Percentiles rank a stretch among this genome's conserved stretches.
phyloP scores from a whole-genome alignment of 2,797 vertebrate species.

The Esox masquinongy region DNA sequence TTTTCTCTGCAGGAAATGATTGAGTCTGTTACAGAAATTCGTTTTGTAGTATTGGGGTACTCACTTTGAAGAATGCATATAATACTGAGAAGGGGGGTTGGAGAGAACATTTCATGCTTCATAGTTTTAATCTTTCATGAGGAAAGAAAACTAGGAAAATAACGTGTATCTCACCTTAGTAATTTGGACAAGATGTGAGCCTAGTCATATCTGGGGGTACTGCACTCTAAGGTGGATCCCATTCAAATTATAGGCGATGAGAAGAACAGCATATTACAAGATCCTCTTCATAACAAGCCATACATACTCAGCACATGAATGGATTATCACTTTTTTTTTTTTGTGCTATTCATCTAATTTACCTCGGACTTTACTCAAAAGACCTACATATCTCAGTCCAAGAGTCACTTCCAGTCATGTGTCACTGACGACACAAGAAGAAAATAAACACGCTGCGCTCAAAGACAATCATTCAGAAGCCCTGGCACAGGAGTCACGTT shows the following conservation, averaged over 20 bases:
- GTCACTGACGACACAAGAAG: not conserved
- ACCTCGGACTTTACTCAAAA: not conserved
- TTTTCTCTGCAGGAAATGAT: slow-evolving; percentile 39
- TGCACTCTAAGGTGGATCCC: not conserved
- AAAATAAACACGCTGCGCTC: not conserved
- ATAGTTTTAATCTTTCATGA: not conserved
- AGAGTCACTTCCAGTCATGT: not conserved
- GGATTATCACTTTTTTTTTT: not conserved
- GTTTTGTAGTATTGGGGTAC: slow-evolving; percentile 19
- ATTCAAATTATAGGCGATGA: not conserved
- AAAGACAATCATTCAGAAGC: not conserved
- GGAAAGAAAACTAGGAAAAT: not conserved
- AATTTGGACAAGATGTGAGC: not conserved
- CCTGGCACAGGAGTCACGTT: not conserved
- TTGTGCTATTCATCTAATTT: not conserved
- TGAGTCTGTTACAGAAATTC: slow-evolving; percentile 43
- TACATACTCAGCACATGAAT: not conserved
- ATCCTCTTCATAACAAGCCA: not conserved
- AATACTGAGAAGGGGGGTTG: slow-evolving; percentile 27
- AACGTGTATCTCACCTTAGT: not conserved
- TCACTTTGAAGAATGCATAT: slow-evolving; percentile 50
- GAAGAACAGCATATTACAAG: not conserved
- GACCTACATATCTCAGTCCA: not conserved
- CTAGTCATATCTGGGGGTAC: not conserved
- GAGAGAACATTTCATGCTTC: not conserved